Evolutionary conservation across 2,113 vertebrate genomes (phyloP).

Genomic region (Pterocles burchelli): DNA sequence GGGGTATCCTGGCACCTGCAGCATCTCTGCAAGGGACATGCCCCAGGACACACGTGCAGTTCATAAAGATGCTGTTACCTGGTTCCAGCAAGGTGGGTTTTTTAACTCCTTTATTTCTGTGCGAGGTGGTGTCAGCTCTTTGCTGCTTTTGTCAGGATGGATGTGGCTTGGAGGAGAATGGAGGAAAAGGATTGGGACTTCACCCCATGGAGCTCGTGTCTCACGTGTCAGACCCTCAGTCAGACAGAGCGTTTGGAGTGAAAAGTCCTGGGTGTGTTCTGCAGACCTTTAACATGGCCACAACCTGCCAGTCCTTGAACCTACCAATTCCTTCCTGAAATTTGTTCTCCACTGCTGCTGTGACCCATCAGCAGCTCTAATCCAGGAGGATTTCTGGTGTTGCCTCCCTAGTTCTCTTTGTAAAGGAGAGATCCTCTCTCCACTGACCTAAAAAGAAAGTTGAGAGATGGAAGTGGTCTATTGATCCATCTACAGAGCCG

Average conservation of each 20-base stretch:
- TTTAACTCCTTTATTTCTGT: background rate
- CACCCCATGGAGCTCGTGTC: background rate
- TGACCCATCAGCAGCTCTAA: background rate
- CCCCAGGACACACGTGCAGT: background rate
- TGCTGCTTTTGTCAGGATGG: fast-evolving
- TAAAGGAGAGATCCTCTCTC: background rate
- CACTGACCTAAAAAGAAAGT: background rate
- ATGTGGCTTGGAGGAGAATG: background rate
- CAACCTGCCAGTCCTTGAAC: background rate
- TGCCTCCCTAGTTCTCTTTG: background rate
- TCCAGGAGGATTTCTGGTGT: background rate
- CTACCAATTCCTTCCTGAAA: background rate
- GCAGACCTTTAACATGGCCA: background rate
- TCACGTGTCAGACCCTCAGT: background rate
- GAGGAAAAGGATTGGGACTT: background rate
- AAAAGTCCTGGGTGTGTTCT: background rate
- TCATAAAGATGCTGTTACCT: background rate
- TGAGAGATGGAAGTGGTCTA: background rate
- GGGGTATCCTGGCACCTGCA: background rate
- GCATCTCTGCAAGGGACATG: background rate
- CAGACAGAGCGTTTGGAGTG: background rate
- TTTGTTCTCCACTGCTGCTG: background rate
- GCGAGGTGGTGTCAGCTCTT: background rate
- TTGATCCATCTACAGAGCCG: background rate
- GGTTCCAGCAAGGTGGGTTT: background rate